A percentile compares a stretch with the other conserved stretches of the same genome.
These are phyloP conservation scores for Grammomys surdaster DNA, from an alignment of 2,113 vertebrate genomes.

Conservation along the genomic window DNA sequence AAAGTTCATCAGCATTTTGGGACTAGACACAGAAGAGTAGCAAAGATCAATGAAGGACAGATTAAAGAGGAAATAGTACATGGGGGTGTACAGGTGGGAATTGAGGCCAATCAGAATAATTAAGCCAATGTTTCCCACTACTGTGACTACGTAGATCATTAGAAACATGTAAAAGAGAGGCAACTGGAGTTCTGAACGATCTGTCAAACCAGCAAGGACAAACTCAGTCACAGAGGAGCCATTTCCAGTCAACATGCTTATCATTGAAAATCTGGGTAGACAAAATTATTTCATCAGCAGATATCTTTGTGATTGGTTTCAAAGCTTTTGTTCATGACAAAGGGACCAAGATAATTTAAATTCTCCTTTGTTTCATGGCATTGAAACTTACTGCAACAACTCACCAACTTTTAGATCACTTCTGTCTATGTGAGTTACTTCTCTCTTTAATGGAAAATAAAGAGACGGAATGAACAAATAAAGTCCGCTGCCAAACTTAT, in stretches of 20 bases:
- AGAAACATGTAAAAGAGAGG: not conserved
- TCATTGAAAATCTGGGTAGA: not conserved
- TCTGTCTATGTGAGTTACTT: not conserved
- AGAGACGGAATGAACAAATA: not conserved
- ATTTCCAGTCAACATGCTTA: not conserved
- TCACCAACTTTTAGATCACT: not conserved
- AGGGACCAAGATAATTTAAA: not conserved
- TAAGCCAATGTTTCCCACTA: not conserved
- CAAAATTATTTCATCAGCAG: not conserved
- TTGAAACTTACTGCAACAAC: not conserved
- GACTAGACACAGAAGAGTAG: not conserved
- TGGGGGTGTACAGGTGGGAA: not conserved
- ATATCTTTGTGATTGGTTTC: not conserved
- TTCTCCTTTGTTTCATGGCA: not conserved
- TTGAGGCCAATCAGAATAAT: not conserved
- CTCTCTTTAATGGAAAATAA: not conserved
- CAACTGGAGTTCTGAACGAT: not conserved
- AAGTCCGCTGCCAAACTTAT: not conserved
- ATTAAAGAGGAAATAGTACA: not conserved
- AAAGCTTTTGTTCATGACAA: not conserved
- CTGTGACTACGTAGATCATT: not conserved
- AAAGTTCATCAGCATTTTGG: conserved; percentile 8
- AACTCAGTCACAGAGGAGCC: not conserved
- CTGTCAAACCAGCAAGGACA: not conserved
- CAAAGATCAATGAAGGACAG: not conserved